Evolutionary conservation across 2,888 invertebrate genomes (phyloP).

Genomic region (Ichneumon xanthorius): DNA sequence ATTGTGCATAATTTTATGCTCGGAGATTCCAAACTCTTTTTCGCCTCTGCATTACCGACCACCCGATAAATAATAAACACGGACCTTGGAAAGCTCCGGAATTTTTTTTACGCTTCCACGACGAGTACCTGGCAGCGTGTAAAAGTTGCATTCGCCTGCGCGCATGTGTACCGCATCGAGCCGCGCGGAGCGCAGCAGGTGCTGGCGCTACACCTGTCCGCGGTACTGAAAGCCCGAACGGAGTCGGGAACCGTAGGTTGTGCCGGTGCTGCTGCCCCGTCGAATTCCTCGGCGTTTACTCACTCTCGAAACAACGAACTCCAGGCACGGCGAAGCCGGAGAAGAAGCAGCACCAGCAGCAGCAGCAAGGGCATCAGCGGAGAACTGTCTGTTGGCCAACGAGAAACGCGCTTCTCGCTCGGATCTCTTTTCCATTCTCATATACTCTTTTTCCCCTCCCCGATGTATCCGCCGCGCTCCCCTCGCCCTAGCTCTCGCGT

Average conservation of each 20-base stretch:
- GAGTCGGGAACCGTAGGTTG: constrained; percentile 50
- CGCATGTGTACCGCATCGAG: background rate
- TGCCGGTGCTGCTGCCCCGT: constrained; percentile 71
- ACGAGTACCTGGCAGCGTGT: background rate
- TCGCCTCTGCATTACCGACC: background rate
- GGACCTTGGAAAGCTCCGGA: background rate
- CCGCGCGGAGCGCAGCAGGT: constrained; percentile 71
- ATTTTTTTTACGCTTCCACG: background rate
- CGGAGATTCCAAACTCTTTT: no score
- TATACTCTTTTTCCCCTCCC: constrained; percentile 25
- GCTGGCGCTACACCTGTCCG: constrained; percentile 80
- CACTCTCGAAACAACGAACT: constrained; percentile 79
- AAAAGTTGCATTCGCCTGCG: constrained; percentile 35
- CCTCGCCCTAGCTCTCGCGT: constrained; percentile 10
- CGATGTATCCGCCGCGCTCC: background rate
- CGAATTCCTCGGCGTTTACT: constrained; percentile 82
- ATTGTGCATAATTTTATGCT: no score
- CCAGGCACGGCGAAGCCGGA: constrained; percentile 58
- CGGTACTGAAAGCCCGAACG: constrained; percentile 70
- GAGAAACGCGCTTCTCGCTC: constrained; percentile 24
- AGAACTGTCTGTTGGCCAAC: constrained; percentile 35
- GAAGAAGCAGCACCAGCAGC: constrained; percentile 49
- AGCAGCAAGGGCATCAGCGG: constrained; percentile 35
- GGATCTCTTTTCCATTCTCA: constrained; percentile 42
- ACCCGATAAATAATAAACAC: background rate